Percentiles rank a stretch among this genome's conserved stretches.
Conservation (phyloP, 2,113 vertebrate species). For the Pimephales promelas region DNA sequence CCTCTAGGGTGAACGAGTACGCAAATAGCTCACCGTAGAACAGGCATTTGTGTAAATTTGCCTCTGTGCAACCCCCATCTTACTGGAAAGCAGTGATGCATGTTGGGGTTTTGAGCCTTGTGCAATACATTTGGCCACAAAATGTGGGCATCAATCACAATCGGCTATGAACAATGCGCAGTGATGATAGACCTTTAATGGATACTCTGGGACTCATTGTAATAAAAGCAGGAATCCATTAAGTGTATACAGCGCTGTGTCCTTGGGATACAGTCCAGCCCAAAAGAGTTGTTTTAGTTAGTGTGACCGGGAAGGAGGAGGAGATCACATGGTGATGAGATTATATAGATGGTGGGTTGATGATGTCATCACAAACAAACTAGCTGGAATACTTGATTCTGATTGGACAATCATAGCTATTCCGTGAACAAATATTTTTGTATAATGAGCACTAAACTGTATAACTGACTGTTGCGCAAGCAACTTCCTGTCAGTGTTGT, state of each 20-base stretch:
- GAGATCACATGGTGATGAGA: neutral
- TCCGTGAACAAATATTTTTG: neutral
- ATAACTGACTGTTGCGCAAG: neutral
- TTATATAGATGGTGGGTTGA: neutral
- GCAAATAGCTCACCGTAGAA: neutral
- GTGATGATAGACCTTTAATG: conserved; percentile 73
- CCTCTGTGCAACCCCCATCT: conserved; percentile 15
- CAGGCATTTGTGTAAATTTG: conserved; percentile 35
- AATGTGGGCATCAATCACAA: conserved; percentile 75
- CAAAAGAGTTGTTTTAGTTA: conserved; percentile 65
- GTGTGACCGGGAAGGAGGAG: neutral
- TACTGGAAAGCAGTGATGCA: conserved; percentile 54
- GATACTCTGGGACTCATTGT: conserved; percentile 77
- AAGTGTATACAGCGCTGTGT: conserved; percentile 75
- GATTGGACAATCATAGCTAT: neutral
- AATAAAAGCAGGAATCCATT: conserved; percentile 71
- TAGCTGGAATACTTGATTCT: neutral
- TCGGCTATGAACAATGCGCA: conserved; percentile 76
- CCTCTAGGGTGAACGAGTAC: neutral
- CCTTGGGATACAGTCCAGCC: conserved; percentile 75
- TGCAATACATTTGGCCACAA: conserved; percentile 72
- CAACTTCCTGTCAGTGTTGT: neutral
- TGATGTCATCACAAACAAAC: conserved; percentile 17
- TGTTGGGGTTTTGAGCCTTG: conserved; percentile 68
- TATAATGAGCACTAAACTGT: neutral